Evolutionary conservation across 1,140 invertebrate genomes (phyloP).

Genomic region (Nixonia krombeini): DNA sequence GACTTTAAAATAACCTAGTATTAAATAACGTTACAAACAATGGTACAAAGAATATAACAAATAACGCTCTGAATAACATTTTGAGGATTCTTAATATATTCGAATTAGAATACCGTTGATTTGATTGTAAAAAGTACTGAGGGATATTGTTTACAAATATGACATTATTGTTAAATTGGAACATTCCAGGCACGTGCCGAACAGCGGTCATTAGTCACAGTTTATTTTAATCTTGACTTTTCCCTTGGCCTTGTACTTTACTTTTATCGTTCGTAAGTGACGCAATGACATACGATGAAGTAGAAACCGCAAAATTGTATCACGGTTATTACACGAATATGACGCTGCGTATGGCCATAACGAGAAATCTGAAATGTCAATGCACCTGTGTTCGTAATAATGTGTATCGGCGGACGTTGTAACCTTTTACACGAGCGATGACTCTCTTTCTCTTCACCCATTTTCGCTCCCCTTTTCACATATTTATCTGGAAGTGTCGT

Average conservation of each 20-base stretch:
- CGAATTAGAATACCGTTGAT: too few species aligned
- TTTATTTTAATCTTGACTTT: constrained; percentile 2
- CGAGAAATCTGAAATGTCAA: constrained; percentile 47
- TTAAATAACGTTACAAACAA: too few species aligned
- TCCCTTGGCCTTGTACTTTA: constrained; percentile 1
- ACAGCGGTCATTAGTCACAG: not conserved
- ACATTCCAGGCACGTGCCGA: not conserved
- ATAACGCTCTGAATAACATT: too few species aligned
- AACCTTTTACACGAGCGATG: not conserved
- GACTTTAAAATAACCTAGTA: too few species aligned
- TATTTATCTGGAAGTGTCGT: too few species aligned
- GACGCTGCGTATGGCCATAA: too few species aligned
- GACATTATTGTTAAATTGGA: too few species aligned
- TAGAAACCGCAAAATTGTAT: not conserved
- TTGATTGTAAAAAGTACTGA: too few species aligned
- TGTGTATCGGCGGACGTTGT: too few species aligned
- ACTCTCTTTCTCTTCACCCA: not conserved
- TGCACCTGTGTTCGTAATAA: constrained; percentile 22
- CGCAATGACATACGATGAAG: not conserved
- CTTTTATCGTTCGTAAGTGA: not conserved
- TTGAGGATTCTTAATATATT: too few species aligned
- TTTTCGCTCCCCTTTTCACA: too few species aligned
- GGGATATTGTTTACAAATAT: too few species aligned
- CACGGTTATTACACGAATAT: not conserved
- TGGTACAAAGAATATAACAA: not conserved